phyloP scores from a whole-genome alignment of 1,140 invertebrate species.

The Metaphire vulgaris region DNA sequence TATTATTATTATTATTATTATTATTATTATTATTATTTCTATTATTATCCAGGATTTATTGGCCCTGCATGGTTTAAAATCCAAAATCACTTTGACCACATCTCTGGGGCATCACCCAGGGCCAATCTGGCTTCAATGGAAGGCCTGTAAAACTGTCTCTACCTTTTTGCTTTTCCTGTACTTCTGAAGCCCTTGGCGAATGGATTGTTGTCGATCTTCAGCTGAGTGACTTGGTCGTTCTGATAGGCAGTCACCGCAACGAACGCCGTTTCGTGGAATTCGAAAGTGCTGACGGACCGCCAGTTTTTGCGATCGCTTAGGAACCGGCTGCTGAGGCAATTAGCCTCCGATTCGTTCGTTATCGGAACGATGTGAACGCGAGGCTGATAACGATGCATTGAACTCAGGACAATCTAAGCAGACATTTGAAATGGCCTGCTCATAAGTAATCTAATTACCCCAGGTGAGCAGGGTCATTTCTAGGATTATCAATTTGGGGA shows the following conservation, averaged over 20 bases:
- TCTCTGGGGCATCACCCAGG: no score
- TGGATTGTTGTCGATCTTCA: slow-evolving; percentile 90
- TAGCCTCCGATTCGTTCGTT: slow-evolving; percentile 45
- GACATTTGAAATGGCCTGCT: no score
- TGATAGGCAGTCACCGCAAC: slow-evolving; percentile 65
- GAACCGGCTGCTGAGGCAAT: slow-evolving; percentile 59
- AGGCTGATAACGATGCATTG: slow-evolving; percentile 95
- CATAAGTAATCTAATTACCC: no score
- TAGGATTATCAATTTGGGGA: no score
- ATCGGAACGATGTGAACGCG: slow-evolving; percentile 77
- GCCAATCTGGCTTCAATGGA: no score
- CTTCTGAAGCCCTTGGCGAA: slow-evolving; percentile 92
- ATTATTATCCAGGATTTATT: no score
- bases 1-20: no score
- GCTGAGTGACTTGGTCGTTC: slow-evolving; percentile 61
- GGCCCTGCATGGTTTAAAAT: no score
- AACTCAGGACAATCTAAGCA: slow-evolving; percentile 95
- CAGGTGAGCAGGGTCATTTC: no score
- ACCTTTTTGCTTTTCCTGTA: slow-evolving; percentile 60
- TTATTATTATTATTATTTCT: no score
- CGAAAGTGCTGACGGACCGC: slow-evolving; percentile 88
- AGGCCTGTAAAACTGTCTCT: no score
- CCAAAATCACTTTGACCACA: no score
- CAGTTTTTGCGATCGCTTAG: slow-evolving; percentile 65
- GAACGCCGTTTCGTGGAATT: slow-evolving; percentile 98